These are phyloP conservation scores for Henricia sp. DNA, from an alignment of 53 echinoderm and acorn worm genomes.

Conservation along the genomic window DNA sequence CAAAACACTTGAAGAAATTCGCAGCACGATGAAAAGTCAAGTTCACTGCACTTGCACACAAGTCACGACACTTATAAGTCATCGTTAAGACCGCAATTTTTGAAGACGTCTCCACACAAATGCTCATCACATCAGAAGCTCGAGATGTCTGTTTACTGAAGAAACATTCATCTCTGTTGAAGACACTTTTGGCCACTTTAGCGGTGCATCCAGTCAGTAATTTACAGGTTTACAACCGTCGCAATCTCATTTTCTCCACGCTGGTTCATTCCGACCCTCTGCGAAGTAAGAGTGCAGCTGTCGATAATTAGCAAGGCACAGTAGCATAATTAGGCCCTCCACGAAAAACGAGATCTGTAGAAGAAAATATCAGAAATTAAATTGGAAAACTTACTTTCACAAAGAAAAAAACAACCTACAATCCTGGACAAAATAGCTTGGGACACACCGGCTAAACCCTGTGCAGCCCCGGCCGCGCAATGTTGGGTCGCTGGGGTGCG, in stretches of 20 bases:
- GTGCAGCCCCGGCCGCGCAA: no score
- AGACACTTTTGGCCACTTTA: slow-evolving; percentile 33
- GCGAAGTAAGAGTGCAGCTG: neutral
- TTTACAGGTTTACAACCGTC: neutral
- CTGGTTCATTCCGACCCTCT: slow-evolving; percentile 5
- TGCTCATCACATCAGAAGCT: neutral
- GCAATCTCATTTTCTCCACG: neutral
- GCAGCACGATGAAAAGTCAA: neutral
- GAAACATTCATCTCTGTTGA: slow-evolving; percentile 5
- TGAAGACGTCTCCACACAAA: slow-evolving; percentile 34
- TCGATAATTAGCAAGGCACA: neutral
- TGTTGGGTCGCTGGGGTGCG: no score
- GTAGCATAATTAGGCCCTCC: neutral
- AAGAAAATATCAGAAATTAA: no score
- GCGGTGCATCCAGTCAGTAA: neutral
- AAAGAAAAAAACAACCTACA: no score
- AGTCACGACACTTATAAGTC: slow-evolving; percentile 17
- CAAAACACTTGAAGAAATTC: neutral
- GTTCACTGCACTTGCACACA: neutral
- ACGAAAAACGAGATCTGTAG: no score
- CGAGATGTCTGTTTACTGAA: slow-evolving; percentile 5
- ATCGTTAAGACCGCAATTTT: neutral
- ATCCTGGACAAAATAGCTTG: no score
- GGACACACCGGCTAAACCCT: no score
- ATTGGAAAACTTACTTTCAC: no score